A percentile compares a stretch with the other conserved stretches of the same genome.
These are phyloP conservation scores for Halocynthia aurantium DNA, from an alignment of 23 tunicate genomes.

Conservation along the genomic window DNA sequence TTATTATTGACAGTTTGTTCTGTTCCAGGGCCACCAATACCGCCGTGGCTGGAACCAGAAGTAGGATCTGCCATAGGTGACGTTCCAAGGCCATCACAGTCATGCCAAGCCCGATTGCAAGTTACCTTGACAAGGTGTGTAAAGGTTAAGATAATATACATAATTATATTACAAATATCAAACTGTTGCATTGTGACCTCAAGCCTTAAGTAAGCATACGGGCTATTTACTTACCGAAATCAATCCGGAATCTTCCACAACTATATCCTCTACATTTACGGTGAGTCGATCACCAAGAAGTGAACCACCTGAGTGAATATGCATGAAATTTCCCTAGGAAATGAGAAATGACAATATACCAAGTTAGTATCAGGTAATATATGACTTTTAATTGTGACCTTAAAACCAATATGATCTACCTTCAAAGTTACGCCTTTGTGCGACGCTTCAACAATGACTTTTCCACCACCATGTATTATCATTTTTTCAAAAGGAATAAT, in stretches of 20 bases:
- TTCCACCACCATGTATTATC: slow-evolving; percentile 30
- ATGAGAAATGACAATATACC: background rate
- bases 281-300: slow-evolving; percentile 16
- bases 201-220: too few species aligned
- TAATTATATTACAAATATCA: too few species aligned
- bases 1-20: background rate
- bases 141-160: too few species aligned
- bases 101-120: slow-evolving; percentile 15
- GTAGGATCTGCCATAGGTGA: background rate
- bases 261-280: background rate
- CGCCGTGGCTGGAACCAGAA: slow-evolving; percentile 28
- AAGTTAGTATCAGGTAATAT: too few species aligned
- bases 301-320: slow-evolving; percentile 10
- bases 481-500: slow-evolving; percentile 18
- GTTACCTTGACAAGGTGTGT: slow-evolving; percentile 5
- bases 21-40: slow-evolving; percentile 17
- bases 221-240: slow-evolving; percentile 1
- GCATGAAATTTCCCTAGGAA: slow-evolving; percentile 13
- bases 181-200: too few species aligned
- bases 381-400: too few species aligned
- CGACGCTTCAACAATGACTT: slow-evolving; percentile 15
- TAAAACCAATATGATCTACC: background rate
- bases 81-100: slow-evolving; percentile 11
- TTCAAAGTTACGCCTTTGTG: slow-evolving; percentile 9
- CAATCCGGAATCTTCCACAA: slow-evolving; percentile 15